Evolutionary conservation across 2,797 vertebrate genomes (phyloP).

Genomic region (Notamacropus eugenii): DNA sequence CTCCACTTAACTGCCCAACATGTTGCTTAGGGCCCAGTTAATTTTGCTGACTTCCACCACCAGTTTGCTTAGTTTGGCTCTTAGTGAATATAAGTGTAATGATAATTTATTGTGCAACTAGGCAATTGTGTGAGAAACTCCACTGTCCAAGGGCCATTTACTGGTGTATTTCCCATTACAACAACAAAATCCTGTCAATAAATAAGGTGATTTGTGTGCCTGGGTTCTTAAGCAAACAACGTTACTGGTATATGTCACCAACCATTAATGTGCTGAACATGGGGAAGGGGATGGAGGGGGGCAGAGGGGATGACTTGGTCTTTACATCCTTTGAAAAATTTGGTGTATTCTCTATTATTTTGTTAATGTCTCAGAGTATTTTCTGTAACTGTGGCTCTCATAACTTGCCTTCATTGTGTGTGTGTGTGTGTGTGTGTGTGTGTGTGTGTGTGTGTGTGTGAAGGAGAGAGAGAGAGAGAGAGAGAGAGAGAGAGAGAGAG

Average conservation of each 20-base stretch:
- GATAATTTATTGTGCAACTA: constrained; percentile 75
- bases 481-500: no score
- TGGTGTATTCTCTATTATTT: no score
- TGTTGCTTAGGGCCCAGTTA: constrained; percentile 76
- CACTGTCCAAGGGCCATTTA: constrained; percentile 74
- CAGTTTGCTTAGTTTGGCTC: constrained; percentile 66
- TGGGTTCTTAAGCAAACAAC: constrained; percentile 40
- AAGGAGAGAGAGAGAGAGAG: no score
- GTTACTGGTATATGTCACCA: constrained; percentile 22
- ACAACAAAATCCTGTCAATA: constrained; percentile 80
- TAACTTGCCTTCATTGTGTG: not conserved
- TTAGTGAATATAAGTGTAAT: constrained; percentile 61
- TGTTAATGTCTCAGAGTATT: constrained; percentile 4
- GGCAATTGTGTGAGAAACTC: constrained; percentile 70
- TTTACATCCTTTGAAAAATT: constrained; percentile 41
- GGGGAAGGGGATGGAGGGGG: not conserved
- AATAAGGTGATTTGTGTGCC: constrained; percentile 80
- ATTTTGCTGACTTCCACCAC: constrained; percentile 65
- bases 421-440: constrained; percentile 33
- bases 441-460: no score
- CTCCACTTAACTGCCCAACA: constrained; percentile 20
- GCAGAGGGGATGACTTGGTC: not conserved
- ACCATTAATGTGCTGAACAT: not conserved
- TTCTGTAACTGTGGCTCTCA: constrained; percentile 29
- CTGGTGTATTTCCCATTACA: constrained; percentile 74